phyloP scores from a whole-genome alignment of 2,888 invertebrate genomes.

The Leucophenga maculata region DNA sequence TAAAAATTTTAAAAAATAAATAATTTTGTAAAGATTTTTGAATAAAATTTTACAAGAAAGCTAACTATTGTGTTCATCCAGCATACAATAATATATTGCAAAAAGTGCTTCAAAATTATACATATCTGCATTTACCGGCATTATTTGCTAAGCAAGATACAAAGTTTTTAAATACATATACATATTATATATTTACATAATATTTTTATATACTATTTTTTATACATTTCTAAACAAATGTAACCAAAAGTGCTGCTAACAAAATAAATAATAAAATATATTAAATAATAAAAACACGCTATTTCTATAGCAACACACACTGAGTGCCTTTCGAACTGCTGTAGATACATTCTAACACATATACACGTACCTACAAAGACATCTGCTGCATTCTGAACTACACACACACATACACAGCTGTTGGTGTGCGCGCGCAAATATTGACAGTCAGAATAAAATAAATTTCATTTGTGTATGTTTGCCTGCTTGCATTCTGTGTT shows the following conservation, averaged over 20 bases:
- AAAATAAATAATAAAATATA: slow-evolving; percentile 20
- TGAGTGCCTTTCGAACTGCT: background rate
- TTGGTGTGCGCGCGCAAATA: background rate
- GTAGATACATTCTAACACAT: slow-evolving; percentile 12
- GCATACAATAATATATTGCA: slow-evolving; percentile 18
- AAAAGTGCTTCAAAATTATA: slow-evolving; percentile 35
- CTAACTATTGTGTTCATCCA: slow-evolving; percentile 10
- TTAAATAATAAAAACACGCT: slow-evolving; percentile 49
- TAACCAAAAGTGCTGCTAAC: background rate
- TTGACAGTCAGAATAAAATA: slow-evolving; percentile 12
- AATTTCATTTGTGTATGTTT: slow-evolving; percentile 20
- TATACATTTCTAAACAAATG: background rate
- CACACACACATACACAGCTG: slow-evolving; percentile 11
- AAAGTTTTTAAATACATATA: slow-evolving; percentile 3
- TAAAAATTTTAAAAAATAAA: background rate
- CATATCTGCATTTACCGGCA: slow-evolving; percentile 49
- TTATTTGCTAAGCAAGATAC: slow-evolving; percentile 29
- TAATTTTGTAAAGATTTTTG: slow-evolving; percentile 1
- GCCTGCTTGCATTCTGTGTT: slow-evolving; percentile 25
- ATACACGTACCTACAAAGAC: slow-evolving; percentile 2
- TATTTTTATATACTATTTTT: slow-evolving; percentile 40
- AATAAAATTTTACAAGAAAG: slow-evolving; percentile 21
- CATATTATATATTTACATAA: no score
- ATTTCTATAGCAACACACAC: slow-evolving; percentile 45
- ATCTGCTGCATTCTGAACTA: slow-evolving; percentile 13